Base-by-base conservation (phyloP, 2,113 vertebrate genomes). In the Mesembrinibis cayennensis region DNA sequence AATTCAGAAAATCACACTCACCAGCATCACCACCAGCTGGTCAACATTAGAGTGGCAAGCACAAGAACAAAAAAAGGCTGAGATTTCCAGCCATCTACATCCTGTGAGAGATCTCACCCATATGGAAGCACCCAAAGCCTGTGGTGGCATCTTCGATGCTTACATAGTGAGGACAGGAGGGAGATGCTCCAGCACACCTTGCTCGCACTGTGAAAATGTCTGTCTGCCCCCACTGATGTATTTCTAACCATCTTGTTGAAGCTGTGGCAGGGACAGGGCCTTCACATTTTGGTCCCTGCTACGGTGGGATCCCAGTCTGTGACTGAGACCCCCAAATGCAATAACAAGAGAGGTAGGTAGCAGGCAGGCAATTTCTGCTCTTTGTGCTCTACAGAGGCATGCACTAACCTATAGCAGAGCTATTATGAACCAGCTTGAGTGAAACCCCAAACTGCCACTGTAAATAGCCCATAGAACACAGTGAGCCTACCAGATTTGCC, bases 401-500 rank as follows among this genome's bases (percentile, higher is more conserved):
- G 18, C 18, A 4, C 45, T 29, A 25, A 42, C n/a, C 58, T 81
- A 7, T 3, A 65, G 20, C 1, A 2, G 56, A 89, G 47, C 40
- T 52, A 7, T 50, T 53, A 25, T 1, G n/a, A 65, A 29, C 9
- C 13, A 44, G 29, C 52, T 91, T 1, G 2, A 59, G 65, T 25
- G 53, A 78, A 77, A 52, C 9, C 27, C 71, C 62, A 42, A 30
- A 19, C 8, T 40, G 52, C 16, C 47, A 29, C n/a, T 40, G 50
- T 12, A 23, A 83, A 65, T 27, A 53, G 19, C 12, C 66, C 42
- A 40, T 2, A 53, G 42, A 74, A 89, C 50, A 63, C 42, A 59
- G 56, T n/a, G n/a, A 65, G 47, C 95, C 52, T 95, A 98, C 98
- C 98, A 87, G 95, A 89, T 56, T 58, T 23, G 59, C 93, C 97